These are phyloP conservation scores for Agriopis aurantiaria DNA, from an alignment of 2,888 invertebrate species.

Conservation along the genomic window DNA sequence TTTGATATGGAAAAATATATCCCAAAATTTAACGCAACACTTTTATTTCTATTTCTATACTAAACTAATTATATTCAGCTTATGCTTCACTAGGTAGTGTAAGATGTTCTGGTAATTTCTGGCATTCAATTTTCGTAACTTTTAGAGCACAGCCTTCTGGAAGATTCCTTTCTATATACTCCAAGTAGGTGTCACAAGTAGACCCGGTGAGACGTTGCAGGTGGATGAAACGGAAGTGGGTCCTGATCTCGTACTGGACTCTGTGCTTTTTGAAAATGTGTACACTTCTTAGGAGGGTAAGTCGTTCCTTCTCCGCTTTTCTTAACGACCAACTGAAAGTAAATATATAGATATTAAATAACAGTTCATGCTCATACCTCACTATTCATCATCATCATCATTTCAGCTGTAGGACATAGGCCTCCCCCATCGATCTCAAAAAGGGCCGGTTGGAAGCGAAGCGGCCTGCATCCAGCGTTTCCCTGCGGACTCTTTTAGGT, in stretches of 20 bases:
- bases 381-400: too few species aligned
- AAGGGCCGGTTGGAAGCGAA: too few species aligned
- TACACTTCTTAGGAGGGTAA: slow-evolving; percentile 94
- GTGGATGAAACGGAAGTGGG: slow-evolving; percentile 94
- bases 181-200: slow-evolving; percentile 97
- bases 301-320: slow-evolving; percentile 91
- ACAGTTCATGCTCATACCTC: too few species aligned
- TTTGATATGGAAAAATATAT: not conserved
- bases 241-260: slow-evolving; percentile 98
- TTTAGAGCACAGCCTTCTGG: slow-evolving; percentile 99
- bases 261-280: slow-evolving; percentile 97
- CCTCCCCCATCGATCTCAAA: too few species aligned
- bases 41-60: slow-evolving; percentile 49
- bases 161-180: slow-evolving; percentile 98
- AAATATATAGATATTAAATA: not conserved
- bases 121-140: slow-evolving; percentile 91
- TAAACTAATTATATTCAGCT: slow-evolving; percentile 19
- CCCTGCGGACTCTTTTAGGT: too few species aligned
- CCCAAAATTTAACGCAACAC: slow-evolving; percentile 11
- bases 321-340: slow-evolving; percentile 89
- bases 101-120: slow-evolving; percentile 85
- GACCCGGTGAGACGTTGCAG: slow-evolving; percentile 96
- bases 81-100: slow-evolving; percentile 67
- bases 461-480: too few species aligned
- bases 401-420: too few species aligned